Evolutionary conservation across 37 sponge, comb jelly and placozoan species (phyloP), one percentile per base, ranked within the genome.

Genomic region (Chondrilla cf. caribensis): DNA sequence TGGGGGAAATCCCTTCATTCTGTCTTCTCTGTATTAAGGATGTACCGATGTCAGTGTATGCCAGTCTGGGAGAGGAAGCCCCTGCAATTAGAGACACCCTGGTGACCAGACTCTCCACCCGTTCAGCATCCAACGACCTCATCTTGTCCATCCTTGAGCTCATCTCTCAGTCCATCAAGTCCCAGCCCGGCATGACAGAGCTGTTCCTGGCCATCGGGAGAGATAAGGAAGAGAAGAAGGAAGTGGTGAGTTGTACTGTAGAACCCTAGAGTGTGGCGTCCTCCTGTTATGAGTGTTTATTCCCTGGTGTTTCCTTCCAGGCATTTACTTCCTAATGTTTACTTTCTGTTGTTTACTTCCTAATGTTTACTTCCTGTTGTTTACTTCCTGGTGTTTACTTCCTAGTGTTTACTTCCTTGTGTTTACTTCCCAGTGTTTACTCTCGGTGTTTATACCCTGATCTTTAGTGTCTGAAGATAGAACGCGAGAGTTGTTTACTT

Each of bases 131-230:
- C 44, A 32, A 37, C 33, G 85, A 89, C 41, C 71, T 93, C 80
- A 90, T 86, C 78, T 62, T 84, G 32, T 68, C 85, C 40, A 87
- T 93, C 0, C 71, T 93, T 44, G 79, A 89, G 26, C 58, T 93
- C 65, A 41, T 93, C 37, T 22, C 80, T 21, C 79, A 42, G 28
- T 65, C 84, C 8, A 64, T 90, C 9, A 47, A 42, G 29, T 86
- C 88, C 3, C 94, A 93, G 83, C 94, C 94, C 0, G 92, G 88
- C 17, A 80, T 93, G 70, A 78, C 78, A 55, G 94, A 93, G 59
- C 80, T 93, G 58, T 90, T 93, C 42, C 88, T 93, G 31, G 79
- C 39, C 82, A 0, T 64, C 24, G 6, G 44, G 37, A 71, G 1
- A 42, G 21, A 54, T 9, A 58, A 86, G 77, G 38, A 77, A 36